Conservation (phyloP, 2,888 invertebrate species). For the Tenodera sinensis region DNA sequence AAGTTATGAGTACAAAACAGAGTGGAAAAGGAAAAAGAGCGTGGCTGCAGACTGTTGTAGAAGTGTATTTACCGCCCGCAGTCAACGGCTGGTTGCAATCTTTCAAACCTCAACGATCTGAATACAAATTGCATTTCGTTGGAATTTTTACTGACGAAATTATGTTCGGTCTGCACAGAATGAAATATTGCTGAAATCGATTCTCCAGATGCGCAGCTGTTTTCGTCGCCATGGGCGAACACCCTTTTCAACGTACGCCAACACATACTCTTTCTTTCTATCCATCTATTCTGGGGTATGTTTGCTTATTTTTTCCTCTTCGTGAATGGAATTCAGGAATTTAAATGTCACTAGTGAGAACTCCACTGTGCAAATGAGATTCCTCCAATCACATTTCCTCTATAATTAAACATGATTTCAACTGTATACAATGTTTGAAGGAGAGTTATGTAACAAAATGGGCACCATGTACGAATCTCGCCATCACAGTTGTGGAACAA, state of each 20-base stretch:
- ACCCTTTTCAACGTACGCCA: background rate
- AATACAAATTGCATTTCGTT: background rate
- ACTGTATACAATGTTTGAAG: too few relatives aligned
- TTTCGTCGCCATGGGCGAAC: background rate
- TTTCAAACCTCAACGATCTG: background rate
- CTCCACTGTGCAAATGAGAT: too few relatives aligned
- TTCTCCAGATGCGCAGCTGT: background rate
- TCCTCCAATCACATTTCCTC: too few relatives aligned
- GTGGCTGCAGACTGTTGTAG: too few relatives aligned
- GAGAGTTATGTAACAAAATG: too few relatives aligned
- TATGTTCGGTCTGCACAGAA: background rate
- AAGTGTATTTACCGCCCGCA: background rate
- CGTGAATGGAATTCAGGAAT: too few relatives aligned
- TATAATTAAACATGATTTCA: too few relatives aligned
- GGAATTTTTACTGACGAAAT: background rate
- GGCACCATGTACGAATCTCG: too few relatives aligned
- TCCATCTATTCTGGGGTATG: too few relatives aligned
- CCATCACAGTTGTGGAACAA: too few relatives aligned
- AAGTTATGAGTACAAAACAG: background rate
- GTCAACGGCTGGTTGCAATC: background rate
- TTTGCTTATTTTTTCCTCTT: background rate
- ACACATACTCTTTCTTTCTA: background rate
- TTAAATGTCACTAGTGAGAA: too few relatives aligned
- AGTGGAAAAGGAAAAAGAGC: background rate
- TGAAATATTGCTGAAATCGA: background rate